Percentiles rank a stretch among this genome's conserved stretches.
phyloP scores from a whole-genome alignment of 2,888 invertebrate genomes.

The Melieria omissa region DNA sequence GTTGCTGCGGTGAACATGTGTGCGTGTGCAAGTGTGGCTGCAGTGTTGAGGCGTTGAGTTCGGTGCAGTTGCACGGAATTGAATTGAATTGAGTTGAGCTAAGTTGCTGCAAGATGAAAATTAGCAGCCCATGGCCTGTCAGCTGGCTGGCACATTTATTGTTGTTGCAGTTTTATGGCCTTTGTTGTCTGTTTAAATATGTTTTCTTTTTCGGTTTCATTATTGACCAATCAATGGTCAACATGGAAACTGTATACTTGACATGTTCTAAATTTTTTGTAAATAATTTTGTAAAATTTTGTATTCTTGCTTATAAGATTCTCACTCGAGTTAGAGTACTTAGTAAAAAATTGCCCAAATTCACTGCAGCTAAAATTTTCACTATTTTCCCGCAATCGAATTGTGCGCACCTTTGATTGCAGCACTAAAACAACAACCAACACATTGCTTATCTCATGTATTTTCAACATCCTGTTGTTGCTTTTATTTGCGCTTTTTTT shows the following conservation, averaged over 20 bases:
- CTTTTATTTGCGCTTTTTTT: slow-evolving; percentile 10
- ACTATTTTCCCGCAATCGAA: no score
- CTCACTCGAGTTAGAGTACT: no score
- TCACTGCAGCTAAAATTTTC: no score
- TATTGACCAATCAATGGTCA: slow-evolving; percentile 55
- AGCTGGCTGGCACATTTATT: slow-evolving; percentile 20
- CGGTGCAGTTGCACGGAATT: no score
- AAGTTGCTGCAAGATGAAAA: no score
- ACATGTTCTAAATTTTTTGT: slow-evolving; percentile 19
- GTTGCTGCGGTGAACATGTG: background rate
- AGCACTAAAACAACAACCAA: no score
- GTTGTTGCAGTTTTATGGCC: slow-evolving; percentile 22
- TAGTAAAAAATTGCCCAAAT: no score
- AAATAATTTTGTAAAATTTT: slow-evolving; percentile 1
- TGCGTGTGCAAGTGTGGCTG: no score
- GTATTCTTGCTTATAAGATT: background rate
- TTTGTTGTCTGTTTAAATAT: slow-evolving; percentile 12
- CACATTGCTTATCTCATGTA: no score
- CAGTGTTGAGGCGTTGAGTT: no score
- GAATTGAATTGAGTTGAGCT: background rate
- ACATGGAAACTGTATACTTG: slow-evolving; percentile 49
- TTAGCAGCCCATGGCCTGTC: background rate
- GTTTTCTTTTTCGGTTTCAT: slow-evolving; percentile 40
- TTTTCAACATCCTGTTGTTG: background rate
- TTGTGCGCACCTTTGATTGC: no score